A percentile compares a stretch with the other conserved stretches of the same genome.
Conservation (phyloP, 2,888 invertebrate genomes). For the Psylliodes chrysocephalus region DNA sequence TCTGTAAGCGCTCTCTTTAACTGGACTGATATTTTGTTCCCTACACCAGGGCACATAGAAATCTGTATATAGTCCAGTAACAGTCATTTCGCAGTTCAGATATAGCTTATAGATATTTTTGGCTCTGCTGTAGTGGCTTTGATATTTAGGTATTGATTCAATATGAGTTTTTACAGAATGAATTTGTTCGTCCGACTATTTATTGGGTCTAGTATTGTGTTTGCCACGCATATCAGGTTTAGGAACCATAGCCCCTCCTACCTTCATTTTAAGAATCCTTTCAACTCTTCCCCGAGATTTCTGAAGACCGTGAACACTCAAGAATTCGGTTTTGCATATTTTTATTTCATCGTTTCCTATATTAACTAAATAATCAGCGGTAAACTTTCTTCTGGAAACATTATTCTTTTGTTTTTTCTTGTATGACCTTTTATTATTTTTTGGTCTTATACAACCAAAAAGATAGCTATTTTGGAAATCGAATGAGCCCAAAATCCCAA, state of each 20-base stretch:
- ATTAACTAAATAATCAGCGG: not conserved
- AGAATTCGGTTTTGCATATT: too few species aligned
- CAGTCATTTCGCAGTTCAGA: conserved; percentile 5
- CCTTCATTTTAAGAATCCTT: not conserved
- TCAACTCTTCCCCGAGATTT: not conserved
- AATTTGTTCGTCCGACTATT: conserved; percentile 24
- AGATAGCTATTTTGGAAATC: conserved; percentile 34
- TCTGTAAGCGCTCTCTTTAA: conserved; percentile 15
- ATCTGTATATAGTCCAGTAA: conserved; percentile 12
- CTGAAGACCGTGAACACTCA: not conserved
- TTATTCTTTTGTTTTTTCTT: conserved; percentile 35
- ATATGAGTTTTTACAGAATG: conserved; percentile 39
- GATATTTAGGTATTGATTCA: conserved; percentile 36
- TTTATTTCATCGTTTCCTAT: not conserved
- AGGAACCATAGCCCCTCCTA: not conserved
- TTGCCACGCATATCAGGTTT: conserved; percentile 15
- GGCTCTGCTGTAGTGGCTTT: too few species aligned
- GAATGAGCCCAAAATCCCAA: conserved; percentile 35
- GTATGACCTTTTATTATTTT: conserved; percentile 31
- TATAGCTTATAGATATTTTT: conserved; percentile 17
- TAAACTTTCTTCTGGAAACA: conserved; percentile 18
- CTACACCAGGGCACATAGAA: conserved; percentile 6
- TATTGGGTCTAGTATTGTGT: conserved; percentile 34
- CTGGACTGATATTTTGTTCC: conserved; percentile 11
- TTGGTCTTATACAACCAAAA: conserved; percentile 36